Evolutionary conservation across 1,140 invertebrate genomes (phyloP), one percentile per base, ranked within the genome.

Genomic region (honey bee (Apis mellifera)): DNA sequence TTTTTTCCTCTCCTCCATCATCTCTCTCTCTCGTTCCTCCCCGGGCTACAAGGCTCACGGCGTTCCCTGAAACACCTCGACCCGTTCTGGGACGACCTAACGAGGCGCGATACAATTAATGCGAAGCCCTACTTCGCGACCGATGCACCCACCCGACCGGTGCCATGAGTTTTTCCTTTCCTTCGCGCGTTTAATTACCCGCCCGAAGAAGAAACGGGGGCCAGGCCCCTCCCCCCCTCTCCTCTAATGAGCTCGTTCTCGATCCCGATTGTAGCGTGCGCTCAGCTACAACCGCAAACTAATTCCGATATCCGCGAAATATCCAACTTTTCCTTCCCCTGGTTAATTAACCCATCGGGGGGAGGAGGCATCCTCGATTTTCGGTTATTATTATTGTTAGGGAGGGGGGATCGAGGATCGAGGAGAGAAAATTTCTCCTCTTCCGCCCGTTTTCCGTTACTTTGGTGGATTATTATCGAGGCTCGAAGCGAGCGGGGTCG

Each of bases 41-140:
- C n/a, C 42, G n/a, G 42, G 15, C 19, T 52, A 52, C 32, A 17
- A n/a, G 70, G 54, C 13, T 15, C 19, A n/a, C 52, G 11, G 52
- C 32, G 42, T 69, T 57, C 70, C 54, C 71, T 71, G 84, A 82
- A 78, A 87, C 74, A 78, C 84, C 72, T 81, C 78, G 86, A 83
- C 87, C 73, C 81, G 84, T 91, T 90, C 87, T 89, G 76, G 88
- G 82, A 85, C 88, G 77, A 86, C 89, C 89, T 89, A 90, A 90
- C 84, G 82, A 86, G 82, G 81, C 72, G 84, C 79, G 87, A 90
- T 89, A 88, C 88, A 88, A 91, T 89, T 84, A 88, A 87, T 77
- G 73, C 85, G 74, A 68, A 80, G 83, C 76, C 83, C 84, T 84
- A 85, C 85, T 89, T 89, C 82, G 80, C 79, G 81, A 86, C 79